Evolutionary conservation across 2,888 invertebrate genomes (phyloP).

Genomic region (Eucera pruinosa): DNA sequence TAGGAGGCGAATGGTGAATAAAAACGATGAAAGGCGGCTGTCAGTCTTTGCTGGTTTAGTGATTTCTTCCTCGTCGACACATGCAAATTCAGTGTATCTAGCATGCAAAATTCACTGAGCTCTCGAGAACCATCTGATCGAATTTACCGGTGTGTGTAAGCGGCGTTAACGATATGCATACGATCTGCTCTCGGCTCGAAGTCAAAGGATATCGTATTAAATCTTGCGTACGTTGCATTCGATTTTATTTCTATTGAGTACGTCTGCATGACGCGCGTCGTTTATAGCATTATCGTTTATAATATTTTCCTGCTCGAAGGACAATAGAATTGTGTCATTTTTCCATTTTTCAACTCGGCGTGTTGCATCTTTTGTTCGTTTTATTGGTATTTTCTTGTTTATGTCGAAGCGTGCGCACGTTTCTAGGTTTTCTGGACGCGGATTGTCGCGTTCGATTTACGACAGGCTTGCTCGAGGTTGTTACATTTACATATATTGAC

Average conservation of each 20-base stretch:
- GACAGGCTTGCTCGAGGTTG: conserved; percentile 32
- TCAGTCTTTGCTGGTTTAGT: conserved; percentile 27
- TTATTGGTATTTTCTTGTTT: conserved; percentile 16
- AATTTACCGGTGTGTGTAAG: conserved; percentile 33
- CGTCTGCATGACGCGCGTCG: conserved; percentile 20
- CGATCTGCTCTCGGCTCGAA: conserved; percentile 61
- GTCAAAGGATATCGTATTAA: conserved; percentile 45
- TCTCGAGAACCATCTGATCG: conserved; percentile 30
- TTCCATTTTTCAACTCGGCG: neutral
- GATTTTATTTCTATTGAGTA: conserved; percentile 43
- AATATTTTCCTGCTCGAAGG: conserved; percentile 16
- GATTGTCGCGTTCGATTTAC: conserved; percentile 52
- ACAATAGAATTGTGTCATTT: neutral
- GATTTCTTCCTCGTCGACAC: conserved; percentile 49
- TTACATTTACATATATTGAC: conserved; percentile 58
- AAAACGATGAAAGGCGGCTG: conserved; percentile 35
- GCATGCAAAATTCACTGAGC: conserved; percentile 54
- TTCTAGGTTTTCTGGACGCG: conserved; percentile 32
- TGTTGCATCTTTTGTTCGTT: neutral
- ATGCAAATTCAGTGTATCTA: conserved; percentile 63
- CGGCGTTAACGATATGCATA: conserved; percentile 69
- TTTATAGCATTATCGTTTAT: no score
- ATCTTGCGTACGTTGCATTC: conserved; percentile 37
- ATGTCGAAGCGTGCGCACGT: neutral
- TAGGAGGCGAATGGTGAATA: neutral